These are phyloP conservation scores for Rhagonycha fulva DNA, from an alignment of 2,888 invertebrate species.

Conservation along the genomic window DNA sequence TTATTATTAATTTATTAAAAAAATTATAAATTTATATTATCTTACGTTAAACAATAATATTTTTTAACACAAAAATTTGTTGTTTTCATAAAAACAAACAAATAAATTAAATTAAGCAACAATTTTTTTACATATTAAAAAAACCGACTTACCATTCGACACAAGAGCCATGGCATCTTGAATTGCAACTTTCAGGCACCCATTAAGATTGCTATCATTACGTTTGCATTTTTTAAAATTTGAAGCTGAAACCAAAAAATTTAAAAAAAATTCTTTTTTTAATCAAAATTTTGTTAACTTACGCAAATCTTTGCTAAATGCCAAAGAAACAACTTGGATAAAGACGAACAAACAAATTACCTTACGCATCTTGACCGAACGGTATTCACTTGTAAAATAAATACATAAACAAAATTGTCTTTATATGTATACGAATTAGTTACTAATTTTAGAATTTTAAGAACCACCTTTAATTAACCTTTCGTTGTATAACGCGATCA, in stretches of 20 bases:
- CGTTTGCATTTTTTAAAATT: slow-evolving; percentile 58
- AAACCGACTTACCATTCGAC: not conserved
- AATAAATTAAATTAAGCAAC: too few species aligned
- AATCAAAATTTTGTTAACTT: not conserved
- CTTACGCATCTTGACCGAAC: not conserved
- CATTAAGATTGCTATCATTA: slow-evolving; percentile 59
- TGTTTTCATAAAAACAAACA: too few species aligned
- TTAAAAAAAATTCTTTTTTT: not conserved
- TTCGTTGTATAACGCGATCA: not conserved
- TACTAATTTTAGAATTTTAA: not conserved
- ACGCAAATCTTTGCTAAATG: not conserved
- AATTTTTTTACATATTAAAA: too few species aligned
- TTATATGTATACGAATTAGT: not conserved
- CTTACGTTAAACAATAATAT: too few species aligned
- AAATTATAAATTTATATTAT: too few species aligned
- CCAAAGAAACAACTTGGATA: not conserved
- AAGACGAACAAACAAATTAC: not conserved
- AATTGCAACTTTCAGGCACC: slow-evolving; percentile 62
- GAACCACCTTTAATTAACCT: not conserved
- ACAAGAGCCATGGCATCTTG: slow-evolving; percentile 56
- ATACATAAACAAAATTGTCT: not conserved
- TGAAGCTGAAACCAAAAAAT: slow-evolving; percentile 1
- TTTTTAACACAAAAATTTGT: too few species aligned
- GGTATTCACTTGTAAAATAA: not conserved
- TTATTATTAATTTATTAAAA: too few species aligned